Evolutionary conservation across 2,888 invertebrate genomes (phyloP), one percentile per base, ranked within the genome.

Genomic region (Pristionchus maxplancki): DNA sequence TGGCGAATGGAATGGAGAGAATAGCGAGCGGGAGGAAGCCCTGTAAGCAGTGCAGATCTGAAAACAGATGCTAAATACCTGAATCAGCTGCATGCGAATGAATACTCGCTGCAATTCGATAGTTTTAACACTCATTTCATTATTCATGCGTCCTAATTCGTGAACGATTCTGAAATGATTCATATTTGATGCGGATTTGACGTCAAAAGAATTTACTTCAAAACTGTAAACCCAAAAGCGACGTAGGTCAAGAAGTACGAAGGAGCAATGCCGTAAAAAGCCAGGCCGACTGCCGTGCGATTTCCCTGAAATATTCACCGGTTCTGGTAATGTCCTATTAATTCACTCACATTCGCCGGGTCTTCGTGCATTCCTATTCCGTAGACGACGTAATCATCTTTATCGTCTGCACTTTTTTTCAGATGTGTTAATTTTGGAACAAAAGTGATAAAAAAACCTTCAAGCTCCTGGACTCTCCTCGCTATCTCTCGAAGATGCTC

Each of bases 1-100:
- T 40, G 6, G 44, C 24, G 78, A 44, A 78, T 5, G 78, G 78
- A 48, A 78, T 44, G 2, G 48, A 3, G 44, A 78, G 78, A 78
- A 78, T 78, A 0, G 44, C 78, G 20, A 78, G 78, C 3, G 78
- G 78, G 0, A 78, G 17, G n/a, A 78, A 48, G 20, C 40, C 78
- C 78, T 78, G 78, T 0, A 78, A 78, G 6, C 20, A 17, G n/a
- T 9, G 20, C 48, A 50, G 20, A 20, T 50, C 13, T 13, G 50
- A 20, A 20, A 50, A 50, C 0, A 5, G 13, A 34, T 64, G n/a
- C 6, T 64, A 44, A 67, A 9, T 44, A 78, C 78, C 78, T 78
- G 78, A 8, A 48, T 78, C 78, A 78, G 13, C 78, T 78, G 78
- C 78, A 78, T 40, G 20, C 44, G 40, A 44, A 78, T 78, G 40